A percentile compares a stretch with the other conserved stretches of the same genome.
Conservation (phyloP, 2,888 invertebrate species). For the Acanthosepion pharaonis region DNA sequence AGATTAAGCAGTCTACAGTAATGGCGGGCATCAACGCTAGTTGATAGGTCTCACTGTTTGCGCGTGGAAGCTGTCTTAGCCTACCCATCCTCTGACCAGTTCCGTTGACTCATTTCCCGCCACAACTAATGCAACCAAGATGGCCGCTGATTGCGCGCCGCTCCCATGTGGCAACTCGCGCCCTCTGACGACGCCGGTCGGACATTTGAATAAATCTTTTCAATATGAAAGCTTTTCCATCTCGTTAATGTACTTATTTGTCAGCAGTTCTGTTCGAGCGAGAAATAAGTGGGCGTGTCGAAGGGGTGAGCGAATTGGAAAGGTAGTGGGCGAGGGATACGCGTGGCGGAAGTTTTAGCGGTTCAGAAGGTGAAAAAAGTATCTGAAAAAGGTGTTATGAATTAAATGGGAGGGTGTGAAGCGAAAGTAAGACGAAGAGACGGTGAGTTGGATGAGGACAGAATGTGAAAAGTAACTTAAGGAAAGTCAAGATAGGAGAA, state of each 20-base stretch:
- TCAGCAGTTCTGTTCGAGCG: not conserved
- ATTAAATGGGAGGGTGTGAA: too few relatives aligned
- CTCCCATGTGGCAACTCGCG: not conserved
- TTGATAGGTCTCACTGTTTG: not conserved
- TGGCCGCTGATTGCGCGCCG: not conserved
- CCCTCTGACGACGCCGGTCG: not conserved
- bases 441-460: too few relatives aligned
- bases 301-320: not conserved
- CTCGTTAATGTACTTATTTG: not conserved
- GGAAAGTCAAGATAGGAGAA: too few relatives aligned
- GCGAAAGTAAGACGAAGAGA: too few relatives aligned
- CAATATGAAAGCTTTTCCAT: slow-evolving; percentile 9
- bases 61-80: not conserved
- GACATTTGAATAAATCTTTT: slow-evolving; percentile 20
- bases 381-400: not conserved
- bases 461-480: too few relatives aligned
- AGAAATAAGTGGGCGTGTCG: not conserved
- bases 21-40: not conserved
- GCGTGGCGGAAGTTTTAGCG: not conserved
- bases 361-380: not conserved
- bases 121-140: not conserved
- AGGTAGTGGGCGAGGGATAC: not conserved
- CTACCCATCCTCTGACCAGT: not conserved
- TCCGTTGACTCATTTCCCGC: not conserved
- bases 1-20: not conserved